Percentiles rank a stretch among this genome's conserved stretches.
Evolutionary conservation across 1,140 invertebrate species (phyloP).

Genomic region (Lysiphlebus fabarum): DNA sequence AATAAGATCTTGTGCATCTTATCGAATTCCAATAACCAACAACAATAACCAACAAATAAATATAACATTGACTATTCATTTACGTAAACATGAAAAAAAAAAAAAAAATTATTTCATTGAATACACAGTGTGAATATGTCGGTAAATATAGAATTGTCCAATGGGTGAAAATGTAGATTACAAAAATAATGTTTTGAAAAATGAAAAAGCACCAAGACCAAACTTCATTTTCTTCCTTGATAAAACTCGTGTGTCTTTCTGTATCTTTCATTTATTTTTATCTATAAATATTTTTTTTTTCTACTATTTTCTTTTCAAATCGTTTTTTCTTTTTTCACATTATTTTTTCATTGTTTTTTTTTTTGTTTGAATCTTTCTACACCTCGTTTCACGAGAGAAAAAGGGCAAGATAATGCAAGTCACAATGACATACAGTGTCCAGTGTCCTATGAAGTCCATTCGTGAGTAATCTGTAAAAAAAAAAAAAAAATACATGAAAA

Average conservation of each 20-base stretch:
- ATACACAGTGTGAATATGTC: too few species aligned
- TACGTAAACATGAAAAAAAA: neutral
- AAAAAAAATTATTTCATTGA: neutral
- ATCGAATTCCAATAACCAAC: conserved; percentile 9
- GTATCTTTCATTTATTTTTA: too few species aligned
- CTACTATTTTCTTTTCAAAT: conserved; percentile 15
- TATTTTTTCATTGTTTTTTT: conserved; percentile 14
- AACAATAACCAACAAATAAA: neutral
- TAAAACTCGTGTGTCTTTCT: conserved; percentile 1
- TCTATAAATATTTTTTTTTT: too few species aligned
- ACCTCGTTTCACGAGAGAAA: conserved; percentile 15
- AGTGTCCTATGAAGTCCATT: conserved; percentile 14
- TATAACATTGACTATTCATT: neutral
- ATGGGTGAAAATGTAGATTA: conserved; percentile 1
- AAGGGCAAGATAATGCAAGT: conserved; percentile 21
- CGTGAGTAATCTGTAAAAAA: neutral
- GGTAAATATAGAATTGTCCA: too few species aligned
- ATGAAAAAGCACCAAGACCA: neutral
- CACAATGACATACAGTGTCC: conserved; percentile 24
- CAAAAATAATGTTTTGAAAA: conserved; percentile 2
- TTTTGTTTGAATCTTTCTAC: conserved; percentile 12
- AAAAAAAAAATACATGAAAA: conserved; percentile 6
- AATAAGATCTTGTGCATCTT: conserved; percentile 1
- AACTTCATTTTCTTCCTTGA: conserved; percentile 1
- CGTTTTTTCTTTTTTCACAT: conserved; percentile 12